Percentiles rank a stretch among this genome's conserved stretches.
phyloP scores from a whole-genome alignment of 2,888 invertebrate genomes.

The Camponotus fellah region DNA sequence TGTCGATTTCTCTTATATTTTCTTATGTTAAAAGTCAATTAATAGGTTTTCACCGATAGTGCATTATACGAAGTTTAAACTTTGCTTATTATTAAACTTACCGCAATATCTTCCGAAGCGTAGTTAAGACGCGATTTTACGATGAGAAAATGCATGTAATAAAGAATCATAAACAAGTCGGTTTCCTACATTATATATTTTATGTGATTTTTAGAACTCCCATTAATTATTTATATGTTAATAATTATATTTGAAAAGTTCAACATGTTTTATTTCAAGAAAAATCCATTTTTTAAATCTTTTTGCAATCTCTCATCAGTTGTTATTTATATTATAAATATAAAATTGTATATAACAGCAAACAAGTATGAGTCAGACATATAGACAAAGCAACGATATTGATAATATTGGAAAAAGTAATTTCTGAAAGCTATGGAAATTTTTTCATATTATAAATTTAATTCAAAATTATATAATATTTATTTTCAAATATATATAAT shows the following conservation, averaged over 20 bases:
- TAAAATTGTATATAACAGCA: not conserved
- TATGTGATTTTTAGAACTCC: not conserved
- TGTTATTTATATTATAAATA: not conserved
- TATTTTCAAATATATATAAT: no score
- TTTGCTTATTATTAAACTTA: not conserved
- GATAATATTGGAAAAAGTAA: not conserved
- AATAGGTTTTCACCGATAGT: not conserved
- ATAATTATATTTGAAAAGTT: not conserved
- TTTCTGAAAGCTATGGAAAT: not conserved
- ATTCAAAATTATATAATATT: not conserved
- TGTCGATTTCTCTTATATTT: not conserved
- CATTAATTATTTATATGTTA: not conserved
- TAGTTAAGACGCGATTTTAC: slow-evolving; percentile 23
- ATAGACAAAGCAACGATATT: not conserved
- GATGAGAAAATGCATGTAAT: slow-evolving; percentile 29
- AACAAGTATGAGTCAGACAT: not conserved
- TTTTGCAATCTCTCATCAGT: not conserved
- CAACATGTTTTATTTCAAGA: not conserved
- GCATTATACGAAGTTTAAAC: not conserved
- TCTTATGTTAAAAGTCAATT: not conserved
- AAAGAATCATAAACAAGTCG: slow-evolving; percentile 16
- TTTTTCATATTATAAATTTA: not conserved
- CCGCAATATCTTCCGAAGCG: slow-evolving; percentile 8
- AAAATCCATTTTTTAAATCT: not conserved
- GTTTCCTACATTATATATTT: slow-evolving; percentile 17